Evolutionary conservation across 2,113 vertebrate genomes (phyloP).

Genomic region (Gopherus evgoodei): DNA sequence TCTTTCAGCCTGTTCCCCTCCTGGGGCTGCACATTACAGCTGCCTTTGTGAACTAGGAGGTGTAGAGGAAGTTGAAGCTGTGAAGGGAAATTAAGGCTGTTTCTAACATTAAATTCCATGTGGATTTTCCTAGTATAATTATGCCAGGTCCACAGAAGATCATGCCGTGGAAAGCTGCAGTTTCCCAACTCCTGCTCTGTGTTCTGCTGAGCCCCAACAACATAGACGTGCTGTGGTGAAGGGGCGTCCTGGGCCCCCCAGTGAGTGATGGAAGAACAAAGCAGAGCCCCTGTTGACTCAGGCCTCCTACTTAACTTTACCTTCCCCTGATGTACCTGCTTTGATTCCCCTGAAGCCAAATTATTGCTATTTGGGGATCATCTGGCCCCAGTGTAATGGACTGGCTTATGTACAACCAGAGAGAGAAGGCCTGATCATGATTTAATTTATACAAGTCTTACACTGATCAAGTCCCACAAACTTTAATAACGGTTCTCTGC

Average conservation of each 20-base stretch:
- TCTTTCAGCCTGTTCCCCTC: neutral
- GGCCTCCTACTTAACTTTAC: neutral
- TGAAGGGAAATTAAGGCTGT: accelerated
- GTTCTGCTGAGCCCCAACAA: neutral
- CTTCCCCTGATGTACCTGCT: neutral
- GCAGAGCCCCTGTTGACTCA: neutral
- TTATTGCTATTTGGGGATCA: neutral
- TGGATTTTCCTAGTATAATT: neutral
- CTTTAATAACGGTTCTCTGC: neutral
- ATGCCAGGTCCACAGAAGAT: neutral
- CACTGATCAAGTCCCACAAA: neutral
- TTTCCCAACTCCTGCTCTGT: neutral
- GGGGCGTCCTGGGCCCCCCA: neutral
- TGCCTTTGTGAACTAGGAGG: neutral
- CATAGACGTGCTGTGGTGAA: neutral
- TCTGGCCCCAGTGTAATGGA: neutral
- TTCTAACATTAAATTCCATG: neutral
- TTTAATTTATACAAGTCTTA: neutral
- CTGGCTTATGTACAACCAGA: neutral
- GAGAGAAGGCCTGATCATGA: neutral
- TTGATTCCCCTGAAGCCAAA: neutral
- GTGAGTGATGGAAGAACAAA: neutral
- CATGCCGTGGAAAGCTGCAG: neutral
- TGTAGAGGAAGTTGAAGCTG: neutral
- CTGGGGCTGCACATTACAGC: neutral